phyloP scores from a whole-genome alignment of 2,888 invertebrate genomes.

The Argyra leucocephala region DNA sequence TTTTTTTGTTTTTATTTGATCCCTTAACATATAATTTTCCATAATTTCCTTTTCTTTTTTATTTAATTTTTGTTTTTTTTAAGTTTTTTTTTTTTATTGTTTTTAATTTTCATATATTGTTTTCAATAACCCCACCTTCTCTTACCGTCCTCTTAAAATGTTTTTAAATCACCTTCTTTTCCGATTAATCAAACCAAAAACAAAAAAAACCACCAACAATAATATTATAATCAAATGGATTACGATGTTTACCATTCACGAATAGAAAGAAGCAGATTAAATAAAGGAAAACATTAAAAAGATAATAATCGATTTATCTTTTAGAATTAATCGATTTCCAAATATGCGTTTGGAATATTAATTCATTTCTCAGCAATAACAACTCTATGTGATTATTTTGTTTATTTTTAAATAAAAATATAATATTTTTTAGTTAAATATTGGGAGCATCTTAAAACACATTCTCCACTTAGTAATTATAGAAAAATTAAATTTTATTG shows the following conservation, averaged over 20 bases:
- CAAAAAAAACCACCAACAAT: not conserved
- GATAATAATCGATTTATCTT: not conserved
- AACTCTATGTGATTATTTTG: no score
- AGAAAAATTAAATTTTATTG: no score
- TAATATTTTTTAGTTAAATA: no score
- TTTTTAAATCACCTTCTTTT: not conserved
- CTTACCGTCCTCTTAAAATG: not conserved
- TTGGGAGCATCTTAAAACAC: no score
- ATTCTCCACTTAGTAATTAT: no score
- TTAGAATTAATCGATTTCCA: not conserved
- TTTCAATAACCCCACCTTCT: not conserved
- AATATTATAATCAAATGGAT: not conserved
- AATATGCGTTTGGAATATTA: no score
- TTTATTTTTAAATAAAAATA: no score
- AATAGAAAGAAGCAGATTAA: not conserved
- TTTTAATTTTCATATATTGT: not conserved
- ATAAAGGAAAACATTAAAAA: not conserved
- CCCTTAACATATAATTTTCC: not conserved
- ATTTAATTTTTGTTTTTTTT: not conserved
- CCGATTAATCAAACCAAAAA: no score
- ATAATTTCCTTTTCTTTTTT: not conserved
- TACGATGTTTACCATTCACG: not conserved
- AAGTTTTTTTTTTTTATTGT: not conserved
- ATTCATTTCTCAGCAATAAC: no score
- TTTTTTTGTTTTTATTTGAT: no score